Evolutionary conservation across 2,888 invertebrate species (phyloP), one percentile per base, ranked within the genome.

Genomic region (Latrodectus hesperus): DNA sequence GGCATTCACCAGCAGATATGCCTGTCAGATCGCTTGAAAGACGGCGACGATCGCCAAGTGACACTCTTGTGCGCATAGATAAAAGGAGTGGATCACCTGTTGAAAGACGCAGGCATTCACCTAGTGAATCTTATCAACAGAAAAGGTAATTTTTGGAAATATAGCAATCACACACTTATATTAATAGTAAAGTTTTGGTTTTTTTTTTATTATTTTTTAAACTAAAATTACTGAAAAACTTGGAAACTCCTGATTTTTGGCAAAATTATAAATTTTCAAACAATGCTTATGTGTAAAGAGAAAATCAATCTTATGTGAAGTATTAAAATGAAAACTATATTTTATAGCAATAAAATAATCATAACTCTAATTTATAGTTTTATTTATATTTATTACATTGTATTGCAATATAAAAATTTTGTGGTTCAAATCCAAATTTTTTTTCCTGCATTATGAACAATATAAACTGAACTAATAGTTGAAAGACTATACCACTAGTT

Each of bases 121-220:
- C 77, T 55, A 77, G 72, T 72, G 86, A 78, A 38, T 70, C 73
- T 49, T 88, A 83, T 72, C 80, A 75, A 26, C 78, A 75, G 9
- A 81, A 88, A 76, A 68, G 75, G 88, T 88, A 51, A 38, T 55
- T 16, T 64, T 17, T 9, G 38, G 4, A 6, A 38, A 38, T 38
- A 38, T 38, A 6, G 38, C 38, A 6, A 38, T 38, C 38, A 0
- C 17, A 65, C 52, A n/a, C 65, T 17, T 3, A 16, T 9, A 49
- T 52, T 77, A 6, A 17, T 12, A 67, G 14, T 49, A 49, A 12
- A 49, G 16, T 38, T 16, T 49, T 51, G 1, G 1, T 49, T 38
- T 71, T 49, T 38, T 71, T 22, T 22, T 22, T 22, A 22, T 22
- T 71, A 14, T 26, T 38, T 16, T 8, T 68, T 12, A 17, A 17